Conservation (phyloP, 2,797 vertebrate species). For the Propithecus perrieri region DNA sequence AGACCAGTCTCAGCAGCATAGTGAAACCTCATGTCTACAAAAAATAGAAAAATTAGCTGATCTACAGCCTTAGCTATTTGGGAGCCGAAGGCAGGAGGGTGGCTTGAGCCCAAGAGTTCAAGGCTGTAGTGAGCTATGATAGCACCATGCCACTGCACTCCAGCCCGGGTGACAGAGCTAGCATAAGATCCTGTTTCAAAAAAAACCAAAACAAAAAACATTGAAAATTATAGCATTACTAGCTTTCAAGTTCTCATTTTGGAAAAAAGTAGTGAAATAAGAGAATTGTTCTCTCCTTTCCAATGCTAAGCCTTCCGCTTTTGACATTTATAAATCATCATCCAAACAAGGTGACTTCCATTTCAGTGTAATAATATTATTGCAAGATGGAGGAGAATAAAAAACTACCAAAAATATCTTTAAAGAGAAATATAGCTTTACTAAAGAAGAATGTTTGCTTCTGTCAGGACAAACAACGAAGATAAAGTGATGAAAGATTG, state of each 20-base stretch:
- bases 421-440: not conserved
- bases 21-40: not conserved
- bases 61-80: not conserved
- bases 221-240: not conserved
- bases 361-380: not conserved
- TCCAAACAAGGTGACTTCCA: not conserved
- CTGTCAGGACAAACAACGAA: not conserved
- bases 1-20: not conserved
- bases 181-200: not conserved
- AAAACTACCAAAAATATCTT: conserved; percentile 18
- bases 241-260: not conserved
- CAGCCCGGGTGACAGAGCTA: not conserved
- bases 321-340: conserved; percentile 26
- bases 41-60: not conserved
- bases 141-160: not conserved
- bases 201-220: not conserved
- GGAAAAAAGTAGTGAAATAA: not conserved
- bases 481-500: not conserved
- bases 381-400: not conserved
- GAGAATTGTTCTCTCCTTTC: not conserved
- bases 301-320: not conserved
- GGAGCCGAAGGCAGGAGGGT: not conserved
- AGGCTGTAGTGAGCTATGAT: not conserved
- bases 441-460: not conserved
- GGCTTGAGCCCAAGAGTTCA: not conserved